A percentile compares a stretch with the other conserved stretches of the same genome.
Evolutionary conservation across 2,797 vertebrate genomes (phyloP).

Genomic region (Lates japonicus): DNA sequence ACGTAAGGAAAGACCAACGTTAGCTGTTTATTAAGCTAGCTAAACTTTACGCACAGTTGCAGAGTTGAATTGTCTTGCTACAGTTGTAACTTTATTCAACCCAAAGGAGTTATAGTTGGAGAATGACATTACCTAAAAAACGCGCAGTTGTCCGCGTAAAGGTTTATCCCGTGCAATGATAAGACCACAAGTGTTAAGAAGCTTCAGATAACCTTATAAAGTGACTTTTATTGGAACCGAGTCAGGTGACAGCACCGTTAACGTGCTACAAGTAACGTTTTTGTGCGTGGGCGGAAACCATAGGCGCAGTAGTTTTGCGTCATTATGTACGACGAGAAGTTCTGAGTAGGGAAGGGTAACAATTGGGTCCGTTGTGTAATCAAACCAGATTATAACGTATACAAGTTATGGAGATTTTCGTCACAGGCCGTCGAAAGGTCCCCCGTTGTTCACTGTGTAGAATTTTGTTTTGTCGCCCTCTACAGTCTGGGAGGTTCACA

Average conservation of each 20-base stretch:
- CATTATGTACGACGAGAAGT: background rate
- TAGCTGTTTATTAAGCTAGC: background rate
- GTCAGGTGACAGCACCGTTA: background rate
- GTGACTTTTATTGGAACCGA: background rate
- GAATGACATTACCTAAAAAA: conserved; percentile 13
- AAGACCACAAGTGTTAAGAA: fast-evolving
- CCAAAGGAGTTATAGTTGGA: background rate
- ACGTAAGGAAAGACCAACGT: background rate
- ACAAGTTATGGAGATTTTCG: background rate
- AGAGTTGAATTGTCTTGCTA: background rate
- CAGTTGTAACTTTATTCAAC: background rate
- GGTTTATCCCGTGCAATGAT: background rate
- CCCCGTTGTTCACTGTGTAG: background rate
- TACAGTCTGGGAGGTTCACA: conserved; percentile 36
- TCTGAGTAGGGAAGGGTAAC: background rate
- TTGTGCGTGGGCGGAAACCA: background rate
- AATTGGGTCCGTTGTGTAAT: background rate
- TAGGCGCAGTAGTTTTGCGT: background rate
- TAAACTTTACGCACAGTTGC: background rate
- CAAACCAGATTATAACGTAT: fast-evolving
- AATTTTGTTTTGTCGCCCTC: conserved; percentile 43
- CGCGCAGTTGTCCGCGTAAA: background rate
- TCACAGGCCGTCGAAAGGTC: background rate
- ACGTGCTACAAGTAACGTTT: background rate
- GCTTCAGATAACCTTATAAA: background rate